Percentiles rank a stretch among this genome's conserved stretches.
These are phyloP conservation scores for Ectemnius lituratus DNA, from an alignment of 2,888 invertebrate species.

Conservation along the genomic window DNA sequence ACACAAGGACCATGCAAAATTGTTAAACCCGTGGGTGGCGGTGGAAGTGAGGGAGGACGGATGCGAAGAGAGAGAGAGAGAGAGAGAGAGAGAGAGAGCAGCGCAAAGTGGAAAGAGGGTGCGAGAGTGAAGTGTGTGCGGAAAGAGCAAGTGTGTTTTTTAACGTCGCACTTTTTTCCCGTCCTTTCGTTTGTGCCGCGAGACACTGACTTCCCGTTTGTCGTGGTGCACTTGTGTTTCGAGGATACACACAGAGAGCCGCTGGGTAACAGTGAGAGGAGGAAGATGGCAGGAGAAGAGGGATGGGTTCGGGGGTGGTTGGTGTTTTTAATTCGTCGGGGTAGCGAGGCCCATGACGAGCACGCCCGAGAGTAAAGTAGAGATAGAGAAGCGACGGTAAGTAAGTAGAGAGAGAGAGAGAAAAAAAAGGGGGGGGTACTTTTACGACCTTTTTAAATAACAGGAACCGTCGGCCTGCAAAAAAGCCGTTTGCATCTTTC, in stretches of 20 bases:
- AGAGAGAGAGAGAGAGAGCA: too few species aligned
- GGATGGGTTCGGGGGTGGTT: not conserved
- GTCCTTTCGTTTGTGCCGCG: not conserved
- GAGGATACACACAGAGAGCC: not conserved
- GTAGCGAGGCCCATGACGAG: not conserved
- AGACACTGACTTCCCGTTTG: not conserved
- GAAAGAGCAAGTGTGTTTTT: not conserved
- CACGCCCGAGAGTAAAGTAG: too few species aligned
- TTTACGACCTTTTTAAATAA: constrained; percentile 6
- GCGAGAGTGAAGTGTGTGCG: too few species aligned
- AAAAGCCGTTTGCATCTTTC: constrained; percentile 2
- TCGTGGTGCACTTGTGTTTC: not conserved
- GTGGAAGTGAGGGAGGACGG: too few species aligned
- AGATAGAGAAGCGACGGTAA: too few species aligned
- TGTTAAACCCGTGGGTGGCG: not conserved
- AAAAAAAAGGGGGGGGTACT: not conserved
- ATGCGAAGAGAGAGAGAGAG: not conserved
- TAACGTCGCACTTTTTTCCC: not conserved
- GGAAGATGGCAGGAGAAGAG: not conserved
- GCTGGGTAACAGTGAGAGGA: too few species aligned
- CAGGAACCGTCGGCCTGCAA: not conserved
- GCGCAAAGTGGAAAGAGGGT: too few species aligned
- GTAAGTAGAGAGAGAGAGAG: not conserved
- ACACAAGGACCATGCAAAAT: not conserved
- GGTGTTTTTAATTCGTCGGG: constrained; percentile 3